These are phyloP conservation scores for Amphiduros pacificus DNA, from an alignment of 2,888 invertebrate species.

Conservation along the genomic window DNA sequence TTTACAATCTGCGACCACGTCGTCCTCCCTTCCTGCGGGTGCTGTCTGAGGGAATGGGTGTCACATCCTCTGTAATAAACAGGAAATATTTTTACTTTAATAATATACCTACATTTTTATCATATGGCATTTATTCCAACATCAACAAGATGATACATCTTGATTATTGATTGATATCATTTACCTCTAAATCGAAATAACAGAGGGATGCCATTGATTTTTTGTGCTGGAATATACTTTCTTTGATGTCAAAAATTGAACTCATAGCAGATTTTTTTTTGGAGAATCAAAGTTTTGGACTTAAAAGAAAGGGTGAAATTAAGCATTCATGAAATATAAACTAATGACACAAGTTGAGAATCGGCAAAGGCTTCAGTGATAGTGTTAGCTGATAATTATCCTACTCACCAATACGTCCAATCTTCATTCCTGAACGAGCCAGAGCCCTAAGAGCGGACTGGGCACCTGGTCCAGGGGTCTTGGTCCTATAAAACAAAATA, in stretches of 20 bases:
- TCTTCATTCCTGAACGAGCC: conserved; percentile 98
- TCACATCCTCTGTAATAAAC: conserved; percentile 77
- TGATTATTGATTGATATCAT: too few species aligned
- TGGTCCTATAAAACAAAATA: conserved; percentile 70
- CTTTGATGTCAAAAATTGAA: too few species aligned
- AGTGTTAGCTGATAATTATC: not conserved
- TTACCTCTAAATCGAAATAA: too few species aligned
- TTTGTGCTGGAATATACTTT: too few species aligned
- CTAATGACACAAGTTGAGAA: not conserved
- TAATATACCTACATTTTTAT: too few species aligned
- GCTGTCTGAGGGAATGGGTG: conserved; percentile 98
- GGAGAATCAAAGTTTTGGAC: too few species aligned
- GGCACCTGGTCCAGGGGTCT: conserved; percentile 98
- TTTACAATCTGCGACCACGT: conserved; percentile 96
- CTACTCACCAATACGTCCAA: conserved; percentile 83
- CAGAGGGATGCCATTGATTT: too few species aligned
- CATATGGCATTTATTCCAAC: too few species aligned
- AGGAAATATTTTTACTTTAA: conserved; percentile 16
- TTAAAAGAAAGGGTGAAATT: too few species aligned
- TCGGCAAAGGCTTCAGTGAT: not conserved
- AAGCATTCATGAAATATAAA: too few species aligned
- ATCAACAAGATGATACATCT: too few species aligned
- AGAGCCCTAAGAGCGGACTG: conserved; percentile 94
- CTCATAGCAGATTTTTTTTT: too few species aligned
- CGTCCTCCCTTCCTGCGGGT: conserved; percentile 99